Percentiles rank a stretch among this genome's conserved stretches.
These are phyloP conservation scores for Paguma larvata DNA, from an alignment of 2,797 vertebrate species.

Conservation along the genomic window DNA sequence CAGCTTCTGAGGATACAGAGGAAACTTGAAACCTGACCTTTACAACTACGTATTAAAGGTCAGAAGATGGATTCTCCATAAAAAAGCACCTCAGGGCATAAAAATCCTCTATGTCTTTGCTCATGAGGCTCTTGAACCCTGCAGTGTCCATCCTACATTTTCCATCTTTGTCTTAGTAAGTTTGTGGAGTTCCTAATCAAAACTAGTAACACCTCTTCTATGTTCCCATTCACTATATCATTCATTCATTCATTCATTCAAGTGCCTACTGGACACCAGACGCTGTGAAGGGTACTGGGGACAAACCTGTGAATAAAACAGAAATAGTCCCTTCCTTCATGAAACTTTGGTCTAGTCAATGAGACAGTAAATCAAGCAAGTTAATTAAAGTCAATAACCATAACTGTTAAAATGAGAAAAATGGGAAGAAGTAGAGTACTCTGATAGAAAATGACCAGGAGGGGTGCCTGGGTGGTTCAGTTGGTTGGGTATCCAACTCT, in stretches of 20 bases:
- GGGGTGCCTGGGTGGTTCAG: no score
- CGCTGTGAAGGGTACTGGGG: neutral
- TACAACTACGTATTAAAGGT: neutral
- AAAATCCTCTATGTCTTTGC: conserved; percentile 23
- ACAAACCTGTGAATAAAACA: neutral
- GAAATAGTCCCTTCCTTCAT: neutral
- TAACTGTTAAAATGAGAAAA: neutral
- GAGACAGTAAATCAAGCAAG: conserved; percentile 12
- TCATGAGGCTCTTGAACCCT: neutral
- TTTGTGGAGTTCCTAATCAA: neutral
- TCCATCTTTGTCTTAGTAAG: conserved; percentile 32
- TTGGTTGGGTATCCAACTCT: no score
- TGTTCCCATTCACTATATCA: neutral
- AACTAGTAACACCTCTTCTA: neutral
- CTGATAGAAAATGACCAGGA: conserved; percentile 29
- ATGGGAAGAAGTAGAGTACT: neutral
- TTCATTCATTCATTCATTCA: neutral
- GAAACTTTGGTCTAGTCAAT: neutral
- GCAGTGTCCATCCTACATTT: neutral
- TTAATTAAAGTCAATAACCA: conserved; percentile 41
- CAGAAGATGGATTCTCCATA: neutral
- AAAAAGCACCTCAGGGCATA: neutral
- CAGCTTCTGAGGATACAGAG: neutral
- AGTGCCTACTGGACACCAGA: neutral
- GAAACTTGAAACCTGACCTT: neutral